Evolutionary conservation across 1,140 invertebrate species (phyloP).

Genomic region (Drosophila jambulina): DNA sequence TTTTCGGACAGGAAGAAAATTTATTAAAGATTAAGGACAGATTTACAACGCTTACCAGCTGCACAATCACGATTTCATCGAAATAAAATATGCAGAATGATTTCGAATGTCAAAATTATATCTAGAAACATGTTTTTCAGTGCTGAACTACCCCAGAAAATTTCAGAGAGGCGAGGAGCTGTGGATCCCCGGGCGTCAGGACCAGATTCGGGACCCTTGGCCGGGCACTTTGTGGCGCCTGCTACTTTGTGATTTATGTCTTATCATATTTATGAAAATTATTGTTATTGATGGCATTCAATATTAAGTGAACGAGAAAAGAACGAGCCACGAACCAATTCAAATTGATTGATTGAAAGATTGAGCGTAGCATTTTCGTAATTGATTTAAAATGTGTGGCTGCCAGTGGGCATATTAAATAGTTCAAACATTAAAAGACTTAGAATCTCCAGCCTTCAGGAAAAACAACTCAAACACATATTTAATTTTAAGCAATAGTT

Average conservation of each 20-base stretch:
- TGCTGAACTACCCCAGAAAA: neutral
- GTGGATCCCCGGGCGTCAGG: slow-evolving; percentile 14
- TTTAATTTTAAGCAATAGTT: neutral
- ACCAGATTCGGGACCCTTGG: slow-evolving; percentile 32
- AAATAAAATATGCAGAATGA: neutral
- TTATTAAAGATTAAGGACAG: neutral
- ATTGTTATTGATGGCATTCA: slow-evolving; percentile 83
- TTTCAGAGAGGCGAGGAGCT: neutral
- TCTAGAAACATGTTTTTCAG: neutral
- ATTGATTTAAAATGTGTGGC: slow-evolving; percentile 73
- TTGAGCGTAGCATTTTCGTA: slow-evolving; percentile 56
- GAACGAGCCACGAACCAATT: slow-evolving; percentile 29
- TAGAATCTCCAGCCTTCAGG: neutral
- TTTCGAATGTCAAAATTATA: neutral
- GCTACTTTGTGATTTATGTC: slow-evolving; percentile 81
- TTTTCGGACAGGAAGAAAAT: neutral
- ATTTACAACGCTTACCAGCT: neutral
- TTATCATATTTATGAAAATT: slow-evolving; percentile 83
- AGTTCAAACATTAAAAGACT: neutral
- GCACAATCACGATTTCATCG: neutral
- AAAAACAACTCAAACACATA: neutral
- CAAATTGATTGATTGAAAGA: slow-evolving; percentile 73
- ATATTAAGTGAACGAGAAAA: slow-evolving; percentile 56
- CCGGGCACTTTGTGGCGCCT: slow-evolving; percentile 71
- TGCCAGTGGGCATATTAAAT: slow-evolving; percentile 23